phyloP scores from a whole-genome alignment of 1,140 invertebrate genomes.

The Scylla paramamosain region DNA sequence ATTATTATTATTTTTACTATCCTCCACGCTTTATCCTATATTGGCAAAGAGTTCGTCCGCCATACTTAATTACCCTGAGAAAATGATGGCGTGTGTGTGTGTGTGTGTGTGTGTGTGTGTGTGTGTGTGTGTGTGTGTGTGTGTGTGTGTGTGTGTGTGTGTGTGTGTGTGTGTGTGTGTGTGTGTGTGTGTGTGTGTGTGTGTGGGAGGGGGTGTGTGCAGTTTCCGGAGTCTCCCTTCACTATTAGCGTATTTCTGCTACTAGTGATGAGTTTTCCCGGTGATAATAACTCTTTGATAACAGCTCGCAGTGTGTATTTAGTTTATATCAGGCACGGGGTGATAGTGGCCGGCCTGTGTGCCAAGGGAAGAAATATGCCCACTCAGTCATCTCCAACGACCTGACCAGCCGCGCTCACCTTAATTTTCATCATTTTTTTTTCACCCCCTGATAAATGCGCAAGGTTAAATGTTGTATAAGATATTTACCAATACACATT shows the following conservation, averaged over 20 bases:
- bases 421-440: background rate
- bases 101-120: no score
- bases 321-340: background rate
- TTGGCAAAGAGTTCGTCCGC: background rate
- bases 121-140: background rate
- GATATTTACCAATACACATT: background rate
- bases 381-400: background rate
- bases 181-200: no score
- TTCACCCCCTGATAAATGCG: background rate
- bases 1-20: no score
- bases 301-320: background rate
- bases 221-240: background rate
- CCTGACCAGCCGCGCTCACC: background rate
- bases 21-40: background rate
- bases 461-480: background rate
- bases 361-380: background rate
- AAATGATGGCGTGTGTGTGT: background rate
- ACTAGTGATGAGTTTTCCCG: background rate
- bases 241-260: slow-evolving; percentile 23
- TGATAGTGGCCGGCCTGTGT: slow-evolving; percentile 18
- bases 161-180: background rate
- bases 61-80: background rate
- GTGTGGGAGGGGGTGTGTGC: background rate
- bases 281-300: slow-evolving; percentile 5
- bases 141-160: background rate